Base-by-base conservation (phyloP, 2,888 invertebrate species). In the Cataglyphis livida region DNA sequence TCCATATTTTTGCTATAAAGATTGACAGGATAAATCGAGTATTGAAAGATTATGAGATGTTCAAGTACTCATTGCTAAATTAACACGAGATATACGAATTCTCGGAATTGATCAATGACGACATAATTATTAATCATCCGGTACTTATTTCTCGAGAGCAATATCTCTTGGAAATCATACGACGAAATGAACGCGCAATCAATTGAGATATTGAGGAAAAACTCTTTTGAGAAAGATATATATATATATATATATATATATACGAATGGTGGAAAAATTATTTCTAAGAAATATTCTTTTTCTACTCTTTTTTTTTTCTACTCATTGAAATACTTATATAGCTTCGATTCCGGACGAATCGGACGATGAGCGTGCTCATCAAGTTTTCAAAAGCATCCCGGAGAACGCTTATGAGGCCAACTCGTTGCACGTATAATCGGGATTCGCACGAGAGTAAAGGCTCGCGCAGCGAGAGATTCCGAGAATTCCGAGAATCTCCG, bases 241-340 rank as follows among this genome's bases (percentile, higher is more conserved):
- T 51, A 28, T 28, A 28, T 28, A 25, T 25, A 64, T 57, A 62
- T 44, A 44, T 71, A 54, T 25, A 25, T 25, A 25, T 25, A 25
- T 25, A 25, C 66, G 70, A 51, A 15, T 7, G 65, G 18, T 62
- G 59, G 41, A 57, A 51, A 51, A 78, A 66, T 59, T 59, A 41
- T 83, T 66, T 87, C 73, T 68, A 75, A 54, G 51, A 66, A 44
- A 81, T 59, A 68, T 57, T 48, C 54, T 59, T 28, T 28, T 15
- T 15, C 28, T 6, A 5, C 32, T 32, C 32, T 25, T 7, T 12
- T 21, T 12, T 4, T 4, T 21, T 2, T 32, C 32, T 18, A 61
- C 79, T 79, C 65, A 71, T 64, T 84, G 82, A 44, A 87, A 85
- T 65, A 79, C 76, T 84, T 82, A 84, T 85, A 86, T 83, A 85